phyloP scores from a whole-genome alignment of 2,888 invertebrate genomes.

The Eumerus sabulonum region DNA sequence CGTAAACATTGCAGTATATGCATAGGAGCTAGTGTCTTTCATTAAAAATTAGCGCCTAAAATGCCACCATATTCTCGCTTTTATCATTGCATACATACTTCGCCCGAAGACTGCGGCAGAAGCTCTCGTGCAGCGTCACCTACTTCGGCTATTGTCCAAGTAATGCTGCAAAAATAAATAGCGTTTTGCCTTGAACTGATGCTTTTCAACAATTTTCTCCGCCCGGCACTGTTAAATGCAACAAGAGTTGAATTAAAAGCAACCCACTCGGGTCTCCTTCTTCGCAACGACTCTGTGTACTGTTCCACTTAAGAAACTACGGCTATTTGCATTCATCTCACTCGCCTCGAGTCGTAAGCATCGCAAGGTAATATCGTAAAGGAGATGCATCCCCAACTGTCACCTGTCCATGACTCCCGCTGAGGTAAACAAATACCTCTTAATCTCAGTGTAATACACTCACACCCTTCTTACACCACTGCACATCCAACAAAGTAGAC shows the following conservation, averaged over 20 bases:
- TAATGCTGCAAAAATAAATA: constrained; percentile 53
- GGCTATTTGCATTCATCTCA: constrained; percentile 60
- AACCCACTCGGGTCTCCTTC: constrained; percentile 14
- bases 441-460: constrained; percentile 36
- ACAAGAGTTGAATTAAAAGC: constrained; percentile 25
- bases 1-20: constrained; percentile 27
- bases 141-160: constrained; percentile 46
- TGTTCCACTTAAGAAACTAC: constrained; percentile 57
- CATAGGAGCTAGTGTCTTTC: constrained; percentile 41
- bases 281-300: constrained; percentile 36
- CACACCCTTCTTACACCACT: not conserved
- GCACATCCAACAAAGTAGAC: not conserved
- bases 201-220: constrained; percentile 36
- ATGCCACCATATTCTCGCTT: constrained; percentile 13
- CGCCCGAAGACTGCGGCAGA: constrained; percentile 31
- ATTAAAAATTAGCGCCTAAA: constrained; percentile 54
- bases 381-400: constrained; percentile 16
- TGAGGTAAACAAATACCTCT: constrained; percentile 56
- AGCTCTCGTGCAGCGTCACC: not conserved
- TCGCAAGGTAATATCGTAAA: too few relatives aligned
- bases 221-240: constrained; percentile 8
- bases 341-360: constrained; percentile 17
- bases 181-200: constrained; percentile 50
- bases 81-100: constrained; percentile 8
- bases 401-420: constrained; percentile 52